phyloP scores from a whole-genome alignment of 1,140 invertebrate genomes.

The Neuroterus valhalla region DNA sequence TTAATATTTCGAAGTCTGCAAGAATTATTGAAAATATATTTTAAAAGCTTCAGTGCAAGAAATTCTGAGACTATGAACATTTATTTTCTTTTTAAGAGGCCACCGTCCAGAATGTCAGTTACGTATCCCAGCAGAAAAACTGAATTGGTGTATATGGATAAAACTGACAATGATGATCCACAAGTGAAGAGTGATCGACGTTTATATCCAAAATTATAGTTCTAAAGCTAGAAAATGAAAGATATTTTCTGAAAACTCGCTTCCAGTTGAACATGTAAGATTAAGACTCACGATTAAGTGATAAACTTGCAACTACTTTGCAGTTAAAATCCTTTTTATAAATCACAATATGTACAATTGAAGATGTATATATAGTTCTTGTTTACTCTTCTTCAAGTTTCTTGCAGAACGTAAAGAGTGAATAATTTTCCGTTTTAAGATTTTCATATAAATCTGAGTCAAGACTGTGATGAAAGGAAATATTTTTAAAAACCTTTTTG shows the following conservation, averaged over 20 bases:
- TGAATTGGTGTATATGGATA: constrained; percentile 67
- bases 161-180: constrained; percentile 55
- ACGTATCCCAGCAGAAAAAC: constrained; percentile 53
- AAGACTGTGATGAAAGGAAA: constrained; percentile 27
- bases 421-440: neutral
- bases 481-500: constrained; percentile 10
- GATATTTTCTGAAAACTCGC: constrained; percentile 6
- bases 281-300: neutral
- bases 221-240: neutral
- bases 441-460: neutral
- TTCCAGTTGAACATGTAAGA: neutral
- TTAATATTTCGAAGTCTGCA: too few species aligned
- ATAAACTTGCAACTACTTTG: neutral
- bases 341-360: too few species aligned
- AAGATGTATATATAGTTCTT: too few species aligned
- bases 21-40: neutral
- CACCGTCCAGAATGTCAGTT: constrained; percentile 11
- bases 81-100: neutral
- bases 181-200: constrained; percentile 61
- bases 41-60: neutral
- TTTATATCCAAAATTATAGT: constrained; percentile 58
- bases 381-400: neutral
- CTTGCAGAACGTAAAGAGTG: neutral
- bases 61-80: neutral
- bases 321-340: too few species aligned